These are phyloP conservation scores for Acanthococcus lagerstroemiae DNA, from an alignment of 2,888 invertebrate genomes.

Conservation along the genomic window DNA sequence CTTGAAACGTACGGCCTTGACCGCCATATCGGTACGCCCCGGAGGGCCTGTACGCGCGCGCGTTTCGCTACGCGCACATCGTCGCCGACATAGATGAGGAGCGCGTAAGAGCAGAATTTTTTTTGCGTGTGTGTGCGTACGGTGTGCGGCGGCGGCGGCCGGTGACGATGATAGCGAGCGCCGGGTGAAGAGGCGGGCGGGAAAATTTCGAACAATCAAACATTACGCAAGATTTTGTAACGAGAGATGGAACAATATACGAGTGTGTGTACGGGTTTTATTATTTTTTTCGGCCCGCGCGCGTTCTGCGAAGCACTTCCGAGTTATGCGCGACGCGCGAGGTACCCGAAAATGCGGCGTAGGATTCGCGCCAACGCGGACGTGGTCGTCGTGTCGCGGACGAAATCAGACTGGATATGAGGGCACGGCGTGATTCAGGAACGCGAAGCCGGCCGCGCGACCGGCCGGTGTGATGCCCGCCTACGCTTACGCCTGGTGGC, in stretches of 20 bases:
- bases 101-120: no score
- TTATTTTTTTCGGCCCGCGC: neutral
- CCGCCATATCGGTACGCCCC: neutral
- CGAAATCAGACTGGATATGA: no score
- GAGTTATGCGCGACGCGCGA: no score
- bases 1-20: neutral
- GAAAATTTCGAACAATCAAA: neutral
- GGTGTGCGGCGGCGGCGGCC: neutral
- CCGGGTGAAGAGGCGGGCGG: neutral
- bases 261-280: neutral
- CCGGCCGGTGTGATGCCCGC: no score
- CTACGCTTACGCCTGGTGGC: no score
- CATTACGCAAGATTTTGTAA: conserved; percentile 6
- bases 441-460: no score
- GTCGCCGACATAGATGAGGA: neutral
- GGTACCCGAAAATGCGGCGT: no score
- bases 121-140: neutral
- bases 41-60: neutral
- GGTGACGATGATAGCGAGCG: neutral
- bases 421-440: no score
- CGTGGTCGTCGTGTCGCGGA: no score
- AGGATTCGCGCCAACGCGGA: no score
- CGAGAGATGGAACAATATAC: neutral
- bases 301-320: neutral
- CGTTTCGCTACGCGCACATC: neutral